These are phyloP conservation scores for Chydorus sphaericus DNA, from an alignment of 2,888 invertebrate genomes.

Conservation along the genomic window DNA sequence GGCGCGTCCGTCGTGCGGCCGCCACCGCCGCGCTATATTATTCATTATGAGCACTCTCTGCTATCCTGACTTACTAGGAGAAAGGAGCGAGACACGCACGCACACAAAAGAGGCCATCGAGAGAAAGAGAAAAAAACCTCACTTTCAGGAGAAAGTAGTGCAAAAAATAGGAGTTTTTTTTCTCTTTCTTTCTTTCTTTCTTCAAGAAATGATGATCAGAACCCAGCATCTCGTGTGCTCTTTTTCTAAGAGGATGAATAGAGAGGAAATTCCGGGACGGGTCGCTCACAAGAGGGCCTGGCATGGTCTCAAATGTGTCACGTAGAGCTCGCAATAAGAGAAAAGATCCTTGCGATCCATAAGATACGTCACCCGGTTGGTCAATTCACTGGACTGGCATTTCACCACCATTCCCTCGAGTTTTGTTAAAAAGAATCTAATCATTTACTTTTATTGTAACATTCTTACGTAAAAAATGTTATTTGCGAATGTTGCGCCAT, in stretches of 20 bases:
- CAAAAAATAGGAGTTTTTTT: conserved; percentile 3
- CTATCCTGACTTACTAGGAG: no score
- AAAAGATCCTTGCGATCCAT: neutral
- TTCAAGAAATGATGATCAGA: no score
- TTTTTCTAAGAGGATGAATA: neutral
- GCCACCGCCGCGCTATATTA: no score
- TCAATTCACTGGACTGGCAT: no score
- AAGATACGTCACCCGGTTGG: neutral
- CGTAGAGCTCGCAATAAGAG: neutral
- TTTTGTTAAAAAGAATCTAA: no score
- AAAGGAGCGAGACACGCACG: neutral
- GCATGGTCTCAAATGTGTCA: neutral
- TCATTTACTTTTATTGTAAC: no score
- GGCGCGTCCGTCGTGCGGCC: no score
- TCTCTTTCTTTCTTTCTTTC: neutral
- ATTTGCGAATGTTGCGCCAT: neutral
- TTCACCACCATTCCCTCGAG: no score
- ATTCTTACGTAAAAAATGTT: neutral
- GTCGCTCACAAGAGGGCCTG: neutral
- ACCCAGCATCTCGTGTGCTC: no score
- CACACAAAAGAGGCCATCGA: neutral
- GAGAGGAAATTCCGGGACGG: conserved; percentile 1
- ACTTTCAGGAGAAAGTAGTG: conserved; percentile 13
- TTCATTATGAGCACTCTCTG: no score
- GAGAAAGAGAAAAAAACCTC: neutral